Evolutionary conservation across 2,113 vertebrate genomes (phyloP).

Genomic region (Athene noctua): DNA sequence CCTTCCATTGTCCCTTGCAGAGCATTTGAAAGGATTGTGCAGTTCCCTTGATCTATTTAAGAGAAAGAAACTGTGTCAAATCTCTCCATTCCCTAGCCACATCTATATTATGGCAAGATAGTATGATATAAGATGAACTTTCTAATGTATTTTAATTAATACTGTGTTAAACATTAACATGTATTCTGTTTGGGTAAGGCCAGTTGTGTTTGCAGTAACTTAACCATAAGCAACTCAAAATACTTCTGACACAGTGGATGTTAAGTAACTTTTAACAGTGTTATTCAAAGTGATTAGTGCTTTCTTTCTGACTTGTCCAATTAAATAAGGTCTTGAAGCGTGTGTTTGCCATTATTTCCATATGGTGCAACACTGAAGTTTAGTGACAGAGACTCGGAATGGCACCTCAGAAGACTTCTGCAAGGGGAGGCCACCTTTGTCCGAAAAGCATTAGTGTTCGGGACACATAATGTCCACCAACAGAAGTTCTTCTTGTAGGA

Average conservation of each 20-base stretch:
- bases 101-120: constrained; percentile 16
- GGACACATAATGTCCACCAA: background rate
- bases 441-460: background rate
- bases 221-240: background rate
- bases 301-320: background rate
- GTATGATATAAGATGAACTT: background rate
- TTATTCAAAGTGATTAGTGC: background rate
- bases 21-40: constrained; percentile 24
- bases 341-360: background rate
- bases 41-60: constrained; percentile 60
- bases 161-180: background rate
- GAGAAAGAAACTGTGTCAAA: constrained; percentile 61
- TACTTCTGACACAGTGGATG: background rate
- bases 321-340: background rate
- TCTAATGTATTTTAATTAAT: constrained; percentile 30
- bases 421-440: background rate
- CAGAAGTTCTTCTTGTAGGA: background rate
- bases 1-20: constrained; percentile 48
- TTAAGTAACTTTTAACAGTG: background rate
- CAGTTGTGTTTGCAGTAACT: background rate
- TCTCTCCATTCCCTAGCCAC: constrained; percentile 30
- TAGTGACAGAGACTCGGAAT: background rate
- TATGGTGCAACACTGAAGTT: background rate
- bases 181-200: background rate
- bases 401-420: background rate